Percentiles rank a stretch among this genome's conserved stretches.
Conservation (phyloP, 2,113 vertebrate genomes). For the Misgurnus anguillicaudatus region DNA sequence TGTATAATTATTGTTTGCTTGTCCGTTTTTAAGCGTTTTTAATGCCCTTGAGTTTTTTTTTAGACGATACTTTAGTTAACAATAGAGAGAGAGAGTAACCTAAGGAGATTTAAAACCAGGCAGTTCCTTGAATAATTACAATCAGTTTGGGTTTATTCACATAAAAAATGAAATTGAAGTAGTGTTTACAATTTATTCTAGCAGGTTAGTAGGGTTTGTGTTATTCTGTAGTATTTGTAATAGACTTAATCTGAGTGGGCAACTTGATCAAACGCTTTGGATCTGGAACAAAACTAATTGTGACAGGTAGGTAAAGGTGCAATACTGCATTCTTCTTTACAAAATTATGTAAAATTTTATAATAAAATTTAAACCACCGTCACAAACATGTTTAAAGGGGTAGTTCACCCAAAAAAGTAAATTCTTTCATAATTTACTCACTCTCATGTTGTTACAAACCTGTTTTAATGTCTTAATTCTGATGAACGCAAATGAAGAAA, state of each 20-base stretch:
- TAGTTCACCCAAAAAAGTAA: no score
- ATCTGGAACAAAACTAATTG: conserved; percentile 41
- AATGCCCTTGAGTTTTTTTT: neutral
- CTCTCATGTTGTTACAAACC: no score
- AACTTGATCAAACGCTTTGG: conserved; percentile 27
- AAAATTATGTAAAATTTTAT: neutral
- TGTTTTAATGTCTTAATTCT: no score
- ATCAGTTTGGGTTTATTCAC: neutral
- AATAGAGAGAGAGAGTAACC: neutral
- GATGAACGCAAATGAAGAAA: no score
- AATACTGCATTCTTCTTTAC: neutral
- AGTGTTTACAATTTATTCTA: neutral
- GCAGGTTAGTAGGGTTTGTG: neutral
- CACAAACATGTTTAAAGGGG: no score
- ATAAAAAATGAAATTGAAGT: neutral
- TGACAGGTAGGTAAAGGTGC: conserved; percentile 42
- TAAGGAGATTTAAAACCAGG: neutral
- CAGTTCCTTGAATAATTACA: no score
- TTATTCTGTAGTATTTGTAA: conserved; percentile 5
- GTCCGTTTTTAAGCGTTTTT: neutral
- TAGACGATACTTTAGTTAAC: neutral
- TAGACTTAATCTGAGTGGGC: neutral
- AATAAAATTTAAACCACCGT: no score
- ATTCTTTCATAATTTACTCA: no score
- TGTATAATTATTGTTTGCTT: neutral